Evolutionary conservation across 2,113 vertebrate genomes (phyloP).

Genomic region (Microtus montanus): DNA sequence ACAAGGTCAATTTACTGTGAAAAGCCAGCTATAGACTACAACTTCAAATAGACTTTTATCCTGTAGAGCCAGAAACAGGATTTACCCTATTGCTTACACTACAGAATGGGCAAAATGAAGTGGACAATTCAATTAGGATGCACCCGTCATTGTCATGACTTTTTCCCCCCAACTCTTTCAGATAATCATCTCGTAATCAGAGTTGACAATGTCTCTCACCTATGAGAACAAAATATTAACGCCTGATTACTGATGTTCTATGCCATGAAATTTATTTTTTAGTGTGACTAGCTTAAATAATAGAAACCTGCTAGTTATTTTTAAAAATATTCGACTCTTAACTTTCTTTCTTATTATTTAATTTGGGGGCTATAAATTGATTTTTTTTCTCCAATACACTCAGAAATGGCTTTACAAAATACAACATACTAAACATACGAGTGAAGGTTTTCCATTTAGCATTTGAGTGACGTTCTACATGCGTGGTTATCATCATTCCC

Average conservation of each 20-base stretch:
- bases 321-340: neutral
- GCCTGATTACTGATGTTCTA: neutral
- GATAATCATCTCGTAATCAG: slow-evolving; percentile 66
- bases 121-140: slow-evolving; percentile 79
- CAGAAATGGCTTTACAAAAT: neutral
- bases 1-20: slow-evolving; percentile 92
- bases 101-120: slow-evolving; percentile 76
- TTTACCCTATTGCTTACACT: slow-evolving; percentile 80
- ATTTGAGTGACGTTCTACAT: neutral
- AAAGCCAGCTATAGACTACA: slow-evolving; percentile 86
- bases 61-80: slow-evolving; percentile 79
- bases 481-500: neutral
- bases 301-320: neutral
- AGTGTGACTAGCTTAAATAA: neutral
- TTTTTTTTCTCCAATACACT: neutral
- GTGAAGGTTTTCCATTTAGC: neutral
- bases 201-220: slow-evolving; percentile 69
- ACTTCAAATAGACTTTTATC: slow-evolving; percentile 89
- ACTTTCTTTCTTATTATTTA: slow-evolving; percentile 36
- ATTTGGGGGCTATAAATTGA: neutral
- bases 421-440: neutral
- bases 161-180: slow-evolving; percentile 64
- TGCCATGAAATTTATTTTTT: slow-evolving; percentile 20
- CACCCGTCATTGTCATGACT: slow-evolving; percentile 60
- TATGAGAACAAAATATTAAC: slow-evolving; percentile 35